Percentiles rank a stretch among this genome's conserved stretches.
Evolutionary conservation across 1,140 invertebrate genomes (phyloP).

Genomic region (Potamilus streckersoni): DNA sequence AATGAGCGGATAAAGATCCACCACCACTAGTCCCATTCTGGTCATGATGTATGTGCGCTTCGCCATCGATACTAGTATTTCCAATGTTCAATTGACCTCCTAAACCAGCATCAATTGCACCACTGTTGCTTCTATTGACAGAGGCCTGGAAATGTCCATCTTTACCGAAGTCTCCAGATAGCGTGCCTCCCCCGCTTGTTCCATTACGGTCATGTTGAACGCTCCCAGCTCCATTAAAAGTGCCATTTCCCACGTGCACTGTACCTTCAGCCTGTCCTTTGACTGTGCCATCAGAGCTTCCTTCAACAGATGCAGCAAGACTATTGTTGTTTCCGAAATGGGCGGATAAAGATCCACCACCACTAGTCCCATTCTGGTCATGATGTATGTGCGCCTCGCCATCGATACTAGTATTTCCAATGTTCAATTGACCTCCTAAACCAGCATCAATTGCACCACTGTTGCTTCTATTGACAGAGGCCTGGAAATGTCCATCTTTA

Average conservation of each 20-base stretch:
- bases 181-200: not conserved
- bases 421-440: not conserved
- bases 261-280: not conserved
- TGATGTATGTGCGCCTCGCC: not conserved
- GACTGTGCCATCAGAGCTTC: not conserved
- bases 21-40: not conserved
- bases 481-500: not conserved
- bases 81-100: not conserved
- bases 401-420: not conserved
- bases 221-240: no score
- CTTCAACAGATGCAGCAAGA: not conserved
- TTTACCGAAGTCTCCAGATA: not conserved
- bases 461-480: not conserved
- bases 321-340: not conserved
- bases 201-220: no score
- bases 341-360: not conserved
- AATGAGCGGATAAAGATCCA: not conserved
- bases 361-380: constrained; percentile 2
- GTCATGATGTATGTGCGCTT: constrained; percentile 3
- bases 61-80: not conserved
- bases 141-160: not conserved
- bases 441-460: not conserved
- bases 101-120: not conserved
- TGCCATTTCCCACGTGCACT: no score
- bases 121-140: not conserved